These are phyloP conservation scores for Otus sunia DNA, from an alignment of 2,113 vertebrate species.

Conservation along the genomic window DNA sequence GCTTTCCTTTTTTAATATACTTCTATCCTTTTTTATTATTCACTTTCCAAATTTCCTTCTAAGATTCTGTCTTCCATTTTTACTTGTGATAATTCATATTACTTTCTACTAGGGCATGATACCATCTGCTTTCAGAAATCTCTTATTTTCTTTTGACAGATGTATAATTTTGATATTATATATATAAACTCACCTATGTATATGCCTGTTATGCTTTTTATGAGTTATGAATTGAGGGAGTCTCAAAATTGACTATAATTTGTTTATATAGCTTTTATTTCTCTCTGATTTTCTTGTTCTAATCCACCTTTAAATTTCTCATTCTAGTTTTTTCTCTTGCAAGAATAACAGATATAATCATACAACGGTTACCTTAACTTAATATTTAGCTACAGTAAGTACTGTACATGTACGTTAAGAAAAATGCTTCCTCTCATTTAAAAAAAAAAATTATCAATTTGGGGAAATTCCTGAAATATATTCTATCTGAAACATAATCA, in stretches of 20 bases:
- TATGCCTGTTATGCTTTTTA: conserved; percentile 20
- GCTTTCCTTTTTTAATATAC: conserved; percentile 18
- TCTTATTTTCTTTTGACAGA: conserved; percentile 25
- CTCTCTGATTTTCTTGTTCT: background rate
- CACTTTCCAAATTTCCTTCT: background rate
- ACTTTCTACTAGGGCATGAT: background rate
- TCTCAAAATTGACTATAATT: conserved; percentile 22
- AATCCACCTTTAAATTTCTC: background rate
- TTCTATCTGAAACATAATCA: background rate
- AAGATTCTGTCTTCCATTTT: conserved; percentile 9
- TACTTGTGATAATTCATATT: conserved; percentile 6
- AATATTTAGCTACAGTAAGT: background rate
- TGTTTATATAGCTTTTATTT: conserved; percentile 8
- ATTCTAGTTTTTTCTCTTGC: background rate
- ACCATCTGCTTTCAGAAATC: conserved; percentile 15
- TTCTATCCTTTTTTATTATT: background rate
- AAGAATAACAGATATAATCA: background rate
- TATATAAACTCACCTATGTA: background rate
- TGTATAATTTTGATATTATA: background rate
- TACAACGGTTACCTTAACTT: background rate
- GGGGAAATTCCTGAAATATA: background rate
- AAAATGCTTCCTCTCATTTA: background rate
- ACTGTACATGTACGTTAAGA: background rate
- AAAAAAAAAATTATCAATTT: background rate
- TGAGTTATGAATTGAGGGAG: background rate